phyloP scores from a whole-genome alignment of 37 sponge, comb jelly and placozoan species.

The Crambe crambe region DNA sequence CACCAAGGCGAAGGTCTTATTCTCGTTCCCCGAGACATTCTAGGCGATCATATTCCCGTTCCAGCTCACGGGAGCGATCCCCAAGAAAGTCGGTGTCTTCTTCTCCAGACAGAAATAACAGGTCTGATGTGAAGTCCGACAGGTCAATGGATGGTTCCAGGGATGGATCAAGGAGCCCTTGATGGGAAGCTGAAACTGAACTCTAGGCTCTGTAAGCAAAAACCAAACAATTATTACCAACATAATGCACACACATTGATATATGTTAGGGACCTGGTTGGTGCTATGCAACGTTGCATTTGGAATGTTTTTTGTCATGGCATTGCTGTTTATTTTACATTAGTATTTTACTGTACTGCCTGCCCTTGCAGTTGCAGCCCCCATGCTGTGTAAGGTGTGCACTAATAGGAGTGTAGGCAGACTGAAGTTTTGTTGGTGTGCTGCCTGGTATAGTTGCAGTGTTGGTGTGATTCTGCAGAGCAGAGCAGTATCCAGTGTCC shows the following conservation, averaged over 20 bases:
- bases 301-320: not conserved
- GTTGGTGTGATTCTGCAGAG: slow-evolving; percentile 14
- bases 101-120: slow-evolving; percentile 1
- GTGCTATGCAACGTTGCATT: not conserved
- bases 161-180: slow-evolving; percentile 10
- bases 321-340: not conserved
- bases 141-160: not conserved
- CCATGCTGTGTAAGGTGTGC: slow-evolving; percentile 33
- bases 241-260: too few species aligned
- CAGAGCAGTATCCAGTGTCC: slow-evolving; percentile 13
- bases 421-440: not conserved
- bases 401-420: slow-evolving; percentile 38
- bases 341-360: not conserved
- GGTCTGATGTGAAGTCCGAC: not conserved
- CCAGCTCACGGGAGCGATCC: slow-evolving; percentile 48
- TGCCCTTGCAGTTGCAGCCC: slow-evolving; percentile 9
- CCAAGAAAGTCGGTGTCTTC: slow-evolving; percentile 1
- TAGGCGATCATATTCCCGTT: slow-evolving; percentile 20
- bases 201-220: slow-evolving; percentile 4
- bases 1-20: slow-evolving; percentile 37
- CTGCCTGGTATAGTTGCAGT: slow-evolving; percentile 19
- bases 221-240: not conserved
- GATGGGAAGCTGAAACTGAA: not conserved
- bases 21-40: slow-evolving; percentile 5
- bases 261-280: not conserved